These are phyloP conservation scores for Sycophila texana DNA, from an alignment of 2,888 invertebrate genomes.

Conservation along the genomic window DNA sequence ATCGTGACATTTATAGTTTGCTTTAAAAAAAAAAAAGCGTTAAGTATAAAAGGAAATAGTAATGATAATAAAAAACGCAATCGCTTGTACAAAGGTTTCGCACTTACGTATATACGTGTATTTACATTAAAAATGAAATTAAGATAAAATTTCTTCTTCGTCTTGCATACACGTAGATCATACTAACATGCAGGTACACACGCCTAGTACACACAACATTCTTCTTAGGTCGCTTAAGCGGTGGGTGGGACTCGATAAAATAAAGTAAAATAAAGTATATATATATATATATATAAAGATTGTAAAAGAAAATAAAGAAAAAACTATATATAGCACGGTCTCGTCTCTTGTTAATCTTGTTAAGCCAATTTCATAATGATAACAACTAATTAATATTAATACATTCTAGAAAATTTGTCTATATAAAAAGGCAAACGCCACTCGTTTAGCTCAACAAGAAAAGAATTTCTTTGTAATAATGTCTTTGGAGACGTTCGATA, in stretches of 20 bases:
- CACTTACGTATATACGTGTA: slow-evolving; percentile 31
- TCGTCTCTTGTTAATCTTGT: slow-evolving; percentile 45
- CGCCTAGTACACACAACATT: slow-evolving; percentile 13
- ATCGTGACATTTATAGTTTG: too few relatives aligned
- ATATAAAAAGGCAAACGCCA: slow-evolving; percentile 9
- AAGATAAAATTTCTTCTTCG: slow-evolving; percentile 9
- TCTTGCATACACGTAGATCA: slow-evolving; percentile 35
- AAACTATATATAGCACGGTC: slow-evolving; percentile 39
- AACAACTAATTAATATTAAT: not conserved
- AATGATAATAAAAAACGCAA: slow-evolving; percentile 4
- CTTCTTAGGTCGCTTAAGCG: slow-evolving; percentile 56
- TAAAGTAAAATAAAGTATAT: not conserved
- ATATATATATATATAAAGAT: slow-evolving; percentile 34
- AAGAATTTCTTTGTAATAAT: slow-evolving; percentile 54
- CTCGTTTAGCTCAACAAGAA: slow-evolving; percentile 21
- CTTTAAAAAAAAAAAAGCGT: too few relatives aligned
- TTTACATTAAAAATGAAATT: slow-evolving; percentile 55
- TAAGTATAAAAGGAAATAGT: not conserved
- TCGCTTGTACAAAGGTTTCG: slow-evolving; percentile 54
- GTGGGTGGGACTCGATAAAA: slow-evolving; percentile 57
- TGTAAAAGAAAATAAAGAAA: slow-evolving; percentile 56
- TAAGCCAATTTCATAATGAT: slow-evolving; percentile 25
- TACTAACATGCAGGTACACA: too few relatives aligned
- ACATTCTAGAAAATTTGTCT: slow-evolving; percentile 45
- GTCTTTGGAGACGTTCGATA: slow-evolving; percentile 56